These are phyloP conservation scores for Amiota minor DNA, from an alignment of 2,888 invertebrate species.

Conservation along the genomic window DNA sequence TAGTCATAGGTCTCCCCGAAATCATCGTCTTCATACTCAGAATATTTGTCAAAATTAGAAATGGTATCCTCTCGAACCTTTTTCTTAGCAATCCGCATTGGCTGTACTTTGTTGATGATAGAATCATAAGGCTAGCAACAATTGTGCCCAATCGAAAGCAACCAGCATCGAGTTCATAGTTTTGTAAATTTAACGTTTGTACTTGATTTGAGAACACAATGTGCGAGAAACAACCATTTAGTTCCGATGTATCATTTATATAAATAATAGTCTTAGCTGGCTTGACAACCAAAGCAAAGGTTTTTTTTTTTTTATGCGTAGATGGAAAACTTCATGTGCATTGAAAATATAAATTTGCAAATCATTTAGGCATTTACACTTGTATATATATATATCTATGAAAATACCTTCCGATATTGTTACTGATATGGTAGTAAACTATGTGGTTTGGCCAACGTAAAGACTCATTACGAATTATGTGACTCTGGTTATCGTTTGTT, in stretches of 20 bases:
- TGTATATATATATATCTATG: not conserved
- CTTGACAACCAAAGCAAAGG: slow-evolving; percentile 81
- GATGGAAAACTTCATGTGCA: slow-evolving; percentile 75
- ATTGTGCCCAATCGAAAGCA: slow-evolving; percentile 76
- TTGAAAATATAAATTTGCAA: not conserved
- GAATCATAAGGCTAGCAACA: slow-evolving; percentile 85
- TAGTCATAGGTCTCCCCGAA: slow-evolving; percentile 84
- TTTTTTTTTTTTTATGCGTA: slow-evolving; percentile 82
- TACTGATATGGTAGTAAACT: slow-evolving; percentile 76
- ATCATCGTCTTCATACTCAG: slow-evolving; percentile 75
- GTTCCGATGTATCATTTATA: slow-evolving; percentile 59
- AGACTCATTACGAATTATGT: slow-evolving; percentile 76
- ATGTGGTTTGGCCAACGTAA: slow-evolving; percentile 79
- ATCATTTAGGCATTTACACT: not conserved
- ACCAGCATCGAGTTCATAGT: slow-evolving; percentile 58
- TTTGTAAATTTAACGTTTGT: slow-evolving; percentile 63
- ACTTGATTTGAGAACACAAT: slow-evolving; percentile 78
- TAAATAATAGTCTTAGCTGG: slow-evolving; percentile 72
- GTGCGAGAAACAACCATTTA: slow-evolving; percentile 83
- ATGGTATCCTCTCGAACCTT: slow-evolving; percentile 76
- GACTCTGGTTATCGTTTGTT: slow-evolving; percentile 72
- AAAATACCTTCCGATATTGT: not conserved
- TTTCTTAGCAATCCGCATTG: slow-evolving; percentile 76
- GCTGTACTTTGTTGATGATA: slow-evolving; percentile 86
- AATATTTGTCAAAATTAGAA: slow-evolving; percentile 81